These are phyloP conservation scores for Cyclophora albipunctata DNA, from an alignment of 2,888 invertebrate species.

Conservation along the genomic window DNA sequence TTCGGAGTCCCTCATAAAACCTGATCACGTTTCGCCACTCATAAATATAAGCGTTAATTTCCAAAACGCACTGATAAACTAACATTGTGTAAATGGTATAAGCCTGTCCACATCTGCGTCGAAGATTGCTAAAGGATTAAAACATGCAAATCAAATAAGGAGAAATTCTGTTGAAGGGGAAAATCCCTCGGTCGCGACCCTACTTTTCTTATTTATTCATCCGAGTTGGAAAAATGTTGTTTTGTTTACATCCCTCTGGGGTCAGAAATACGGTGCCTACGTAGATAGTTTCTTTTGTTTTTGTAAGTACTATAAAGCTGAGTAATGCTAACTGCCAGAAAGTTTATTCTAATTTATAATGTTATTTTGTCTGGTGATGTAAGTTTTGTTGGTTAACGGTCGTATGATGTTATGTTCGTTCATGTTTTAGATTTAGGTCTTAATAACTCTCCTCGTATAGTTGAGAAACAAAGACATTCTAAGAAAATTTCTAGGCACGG, in stretches of 20 bases:
- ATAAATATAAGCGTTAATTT: conserved; percentile 7
- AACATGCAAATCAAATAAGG: conserved; percentile 72
- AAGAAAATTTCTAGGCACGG: too few relatives aligned
- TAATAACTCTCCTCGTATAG: too few relatives aligned
- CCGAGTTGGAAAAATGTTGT: conserved; percentile 67
- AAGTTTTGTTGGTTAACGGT: too few relatives aligned
- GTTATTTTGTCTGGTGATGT: conserved; percentile 2
- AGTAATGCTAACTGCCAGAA: conserved; percentile 16
- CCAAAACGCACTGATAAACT: conserved; percentile 16
- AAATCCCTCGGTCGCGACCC: conserved; percentile 54
- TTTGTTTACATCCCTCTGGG: conserved; percentile 60
- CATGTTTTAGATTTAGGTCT: too few relatives aligned
- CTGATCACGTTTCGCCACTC: too few relatives aligned
- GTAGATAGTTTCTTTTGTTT: conserved; percentile 56
- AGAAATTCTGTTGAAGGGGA: conserved; percentile 53
- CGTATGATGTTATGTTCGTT: too few relatives aligned
- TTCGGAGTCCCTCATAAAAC: too few relatives aligned
- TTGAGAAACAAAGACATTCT: too few relatives aligned
- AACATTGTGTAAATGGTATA: conserved; percentile 28
- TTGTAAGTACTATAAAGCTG: conserved; percentile 21
- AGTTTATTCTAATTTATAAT: conserved; percentile 16
- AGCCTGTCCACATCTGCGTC: conserved; percentile 40
- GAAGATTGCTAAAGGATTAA: conserved; percentile 64
- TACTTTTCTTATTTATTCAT: conserved; percentile 71
- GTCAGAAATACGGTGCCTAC: conserved; percentile 43